These are phyloP conservation scores for Drosophila nannoptera DNA, from an alignment of 1,140 invertebrate species.

Conservation along the genomic window DNA sequence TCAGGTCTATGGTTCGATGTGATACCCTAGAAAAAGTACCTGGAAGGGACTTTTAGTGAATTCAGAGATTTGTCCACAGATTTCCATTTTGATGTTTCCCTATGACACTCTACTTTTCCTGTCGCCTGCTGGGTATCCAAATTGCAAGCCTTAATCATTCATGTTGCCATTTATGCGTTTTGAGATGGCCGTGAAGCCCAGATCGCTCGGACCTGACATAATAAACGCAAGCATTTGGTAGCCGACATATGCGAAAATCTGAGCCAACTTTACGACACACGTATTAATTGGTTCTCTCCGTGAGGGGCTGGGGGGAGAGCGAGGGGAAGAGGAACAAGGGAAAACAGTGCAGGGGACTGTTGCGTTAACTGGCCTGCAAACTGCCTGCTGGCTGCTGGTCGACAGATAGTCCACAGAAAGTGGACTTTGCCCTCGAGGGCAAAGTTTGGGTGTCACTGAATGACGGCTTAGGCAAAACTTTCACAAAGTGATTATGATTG, in stretches of 20 bases:
- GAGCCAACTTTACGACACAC: constrained; percentile 40
- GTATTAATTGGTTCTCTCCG: constrained; percentile 48
- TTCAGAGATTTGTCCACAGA: too few relatives aligned
- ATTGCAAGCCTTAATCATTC: constrained; percentile 54
- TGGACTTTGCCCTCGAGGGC: constrained; percentile 26
- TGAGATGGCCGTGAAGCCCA: constrained; percentile 30
- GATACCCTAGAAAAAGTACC: constrained; percentile 5
- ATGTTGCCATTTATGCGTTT: constrained; percentile 59
- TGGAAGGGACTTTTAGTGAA: too few relatives aligned
- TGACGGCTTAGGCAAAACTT: too few relatives aligned
- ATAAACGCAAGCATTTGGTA: constrained; percentile 65
- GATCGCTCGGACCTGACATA: constrained; percentile 38
- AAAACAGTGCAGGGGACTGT: neutral
- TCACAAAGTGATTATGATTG: too few relatives aligned
- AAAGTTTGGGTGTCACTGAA: constrained; percentile 59
- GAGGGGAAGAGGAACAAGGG: neutral
- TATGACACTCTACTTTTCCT: too few relatives aligned
- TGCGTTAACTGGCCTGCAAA: constrained; percentile 30
- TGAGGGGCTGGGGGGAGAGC: neutral
- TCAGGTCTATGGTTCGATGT: neutral
- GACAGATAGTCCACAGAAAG: constrained; percentile 39
- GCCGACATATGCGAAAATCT: constrained; percentile 37
- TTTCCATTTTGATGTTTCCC: too few relatives aligned
- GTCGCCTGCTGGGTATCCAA: constrained; percentile 5
- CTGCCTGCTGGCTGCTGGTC: constrained; percentile 23